A percentile compares a stretch with the other conserved stretches of the same genome.
phyloP scores from a whole-genome alignment of 2,888 invertebrate species.

The Galerucella calmariensis region DNA sequence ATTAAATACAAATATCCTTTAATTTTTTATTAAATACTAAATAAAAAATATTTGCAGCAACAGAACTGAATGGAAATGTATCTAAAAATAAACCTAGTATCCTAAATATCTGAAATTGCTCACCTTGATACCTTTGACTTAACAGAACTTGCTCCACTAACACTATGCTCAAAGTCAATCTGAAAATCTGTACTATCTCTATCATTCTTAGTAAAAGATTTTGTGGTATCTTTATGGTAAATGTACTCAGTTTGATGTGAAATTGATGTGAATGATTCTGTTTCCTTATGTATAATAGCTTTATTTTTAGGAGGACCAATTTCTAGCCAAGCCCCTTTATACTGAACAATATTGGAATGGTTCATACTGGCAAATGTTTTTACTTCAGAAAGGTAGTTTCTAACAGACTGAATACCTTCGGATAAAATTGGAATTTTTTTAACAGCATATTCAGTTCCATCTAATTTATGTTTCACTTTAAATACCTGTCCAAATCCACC shows the following conservation, averaged over 20 bases:
- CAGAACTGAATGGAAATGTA: too few species aligned
- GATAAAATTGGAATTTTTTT: constrained; percentile 79
- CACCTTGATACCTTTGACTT: constrained; percentile 21
- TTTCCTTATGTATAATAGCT: constrained; percentile 53
- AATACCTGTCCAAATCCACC: constrained; percentile 81
- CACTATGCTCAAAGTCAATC: constrained; percentile 55
- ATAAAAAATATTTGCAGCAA: neutral
- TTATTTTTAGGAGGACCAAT: constrained; percentile 66
- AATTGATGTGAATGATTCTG: constrained; percentile 31
- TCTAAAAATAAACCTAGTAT: neutral
- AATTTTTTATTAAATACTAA: constrained; percentile 2
- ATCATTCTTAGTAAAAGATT: constrained; percentile 50
- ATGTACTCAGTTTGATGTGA: constrained; percentile 45
- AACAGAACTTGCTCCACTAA: constrained; percentile 44
- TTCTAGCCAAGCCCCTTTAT: constrained; percentile 87
- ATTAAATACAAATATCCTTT: neutral
- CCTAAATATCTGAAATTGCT: neutral
- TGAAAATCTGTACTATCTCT: constrained; percentile 57
- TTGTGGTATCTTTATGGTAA: constrained; percentile 45
- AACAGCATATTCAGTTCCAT: constrained; percentile 82
- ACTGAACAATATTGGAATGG: constrained; percentile 84
- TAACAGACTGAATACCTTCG: constrained; percentile 72
- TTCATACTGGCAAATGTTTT: constrained; percentile 82
- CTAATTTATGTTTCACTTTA: constrained; percentile 79
- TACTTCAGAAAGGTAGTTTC: constrained; percentile 79